Evolutionary conservation across 2,113 vertebrate species (phyloP), one percentile per base, ranked within the genome.

Genomic region (Archilochus colubris): DNA sequence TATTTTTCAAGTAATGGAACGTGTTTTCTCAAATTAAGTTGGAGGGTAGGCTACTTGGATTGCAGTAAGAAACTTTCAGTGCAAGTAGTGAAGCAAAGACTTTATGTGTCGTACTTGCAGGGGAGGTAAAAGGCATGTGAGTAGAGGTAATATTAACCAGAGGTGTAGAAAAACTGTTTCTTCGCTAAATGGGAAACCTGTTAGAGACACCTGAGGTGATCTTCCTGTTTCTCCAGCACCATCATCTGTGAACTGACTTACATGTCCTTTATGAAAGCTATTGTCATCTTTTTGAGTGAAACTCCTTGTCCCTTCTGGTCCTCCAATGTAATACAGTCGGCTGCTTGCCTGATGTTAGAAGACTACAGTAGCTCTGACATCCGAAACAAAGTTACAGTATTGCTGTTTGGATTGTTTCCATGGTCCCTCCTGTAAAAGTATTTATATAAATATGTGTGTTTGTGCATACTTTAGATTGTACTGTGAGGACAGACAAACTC

Each of bases 341-440:
- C 16, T 44, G 16, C 22, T 77, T 82, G 27, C 31, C 23, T 38
- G 30, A 16, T 6, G 7, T 25, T 64, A 14, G 55, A 67, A 81
- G 51, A 7, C 10, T 31, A 3, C 7, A 13, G 23, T 25, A 46
- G 17, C 24, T 78, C 33, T 57, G 59, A 33, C 6, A 30, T 40
- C 13, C 67, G 30, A 73, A 44, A 1, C 12, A 17, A 51, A 40
- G 33, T 14, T 82, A 48, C 17, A 46, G 30, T 7, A 5, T 33
- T 51, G 27, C 12, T 62, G 66, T 72, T 72, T 15, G 64, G n/a
- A 61, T 57, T 30, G 55, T 13, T 61, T 70, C 19, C 5, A 9
- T 23, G 10, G 23, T 30, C 12, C 5, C 11, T 38, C 0, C 0
- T 30, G n/a, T 30, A n/a, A 48, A 64, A 36, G 4, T 7, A 33